A percentile compares a stretch with the other conserved stretches of the same genome.
These are phyloP conservation scores for Calonectris borealis DNA, from an alignment of 2,113 vertebrate genomes.

Conservation along the genomic window DNA sequence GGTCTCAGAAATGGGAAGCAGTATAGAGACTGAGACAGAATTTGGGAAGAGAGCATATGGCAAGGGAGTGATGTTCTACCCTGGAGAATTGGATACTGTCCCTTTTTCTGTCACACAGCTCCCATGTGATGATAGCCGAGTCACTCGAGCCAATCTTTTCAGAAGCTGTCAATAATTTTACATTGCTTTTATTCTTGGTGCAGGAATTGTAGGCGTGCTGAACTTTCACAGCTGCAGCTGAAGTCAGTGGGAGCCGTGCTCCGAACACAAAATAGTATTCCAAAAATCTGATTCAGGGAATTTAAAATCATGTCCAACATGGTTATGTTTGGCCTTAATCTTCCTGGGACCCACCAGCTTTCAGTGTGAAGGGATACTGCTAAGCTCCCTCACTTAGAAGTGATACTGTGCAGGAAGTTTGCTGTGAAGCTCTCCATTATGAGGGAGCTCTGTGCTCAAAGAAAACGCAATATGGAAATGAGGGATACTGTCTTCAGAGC, in stretches of 20 bases:
- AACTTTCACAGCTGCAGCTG: not conserved
- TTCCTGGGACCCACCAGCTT: not conserved
- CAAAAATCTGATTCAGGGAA: not conserved
- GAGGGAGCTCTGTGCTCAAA: too few species aligned
- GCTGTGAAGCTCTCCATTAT: not conserved
- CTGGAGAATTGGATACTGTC: slow-evolving; percentile 1
- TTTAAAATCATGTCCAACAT: not conserved
- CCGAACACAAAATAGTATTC: not conserved
- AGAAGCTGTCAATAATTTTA: slow-evolving; percentile 31
- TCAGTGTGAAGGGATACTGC: not conserved
- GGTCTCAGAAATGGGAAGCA: not conserved
- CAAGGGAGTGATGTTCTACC: not conserved
- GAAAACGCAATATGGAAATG: not conserved
- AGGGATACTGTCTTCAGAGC: not conserved
- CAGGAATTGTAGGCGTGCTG: not conserved
- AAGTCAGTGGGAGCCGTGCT: not conserved
- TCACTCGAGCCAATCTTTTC: not conserved
- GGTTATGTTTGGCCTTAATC: not conserved
- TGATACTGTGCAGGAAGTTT: not conserved
- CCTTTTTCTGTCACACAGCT: slow-evolving; percentile 31
- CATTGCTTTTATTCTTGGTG: slow-evolving; percentile 26
- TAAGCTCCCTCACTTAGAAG: not conserved
- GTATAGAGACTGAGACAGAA: not conserved
- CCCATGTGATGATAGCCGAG: slow-evolving; percentile 15
- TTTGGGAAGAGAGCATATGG: slow-evolving; percentile 4